Base-by-base conservation (phyloP, 2,888 invertebrate genomes). In the Caenorhabditis angaria region DNA sequence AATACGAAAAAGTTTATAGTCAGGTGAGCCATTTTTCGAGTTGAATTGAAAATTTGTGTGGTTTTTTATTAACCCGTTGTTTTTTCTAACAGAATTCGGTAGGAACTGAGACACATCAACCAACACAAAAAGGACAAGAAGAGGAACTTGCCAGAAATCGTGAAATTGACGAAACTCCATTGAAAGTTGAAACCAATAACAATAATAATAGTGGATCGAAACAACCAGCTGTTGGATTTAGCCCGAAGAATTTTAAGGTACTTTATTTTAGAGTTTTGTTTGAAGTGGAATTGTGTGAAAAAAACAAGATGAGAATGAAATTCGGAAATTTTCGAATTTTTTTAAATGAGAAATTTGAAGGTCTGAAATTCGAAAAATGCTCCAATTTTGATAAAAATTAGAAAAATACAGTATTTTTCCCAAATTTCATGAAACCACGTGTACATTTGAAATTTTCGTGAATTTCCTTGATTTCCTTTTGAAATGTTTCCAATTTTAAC, bases 1-100 rank as follows among this genome's bases (percentile, higher is more conserved):
- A 73, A 56, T 73, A 58, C 57, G 69, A 76, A 61, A 72, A 70
- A 55, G 47, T 66, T 24, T 65, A 71, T 60, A 41, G 14, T 14
- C 62, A 71, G 63, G 70, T 71, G 32, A 32, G 32, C 32, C 12
- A 8, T 32, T 14, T 41, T 41, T 41, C 10, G 41, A 41, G 41
- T 12, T 12, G 18, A 41, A 41, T 28, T 29, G 29, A 29, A 27
- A 10, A 0, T 25, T 58, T 59, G 24, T 18, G 1, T 48, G 47
- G 20, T 22, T 35, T 32, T 10, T 20, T 10, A 10, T 50, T 60
- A 50, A 60, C 60, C 6, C 24, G 20, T 41, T 22, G 25, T 41
- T 54, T 61, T 53, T 61, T 61, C 55, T 55, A 61, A 47, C 54
- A 55, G 5, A 41, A 20, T 25, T 1, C 35, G 53, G 54, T 25